Evolutionary conservation across 2,113 vertebrate genomes (phyloP), one percentile per base, ranked within the genome.

Genomic region (Puntigrus tetrazona): DNA sequence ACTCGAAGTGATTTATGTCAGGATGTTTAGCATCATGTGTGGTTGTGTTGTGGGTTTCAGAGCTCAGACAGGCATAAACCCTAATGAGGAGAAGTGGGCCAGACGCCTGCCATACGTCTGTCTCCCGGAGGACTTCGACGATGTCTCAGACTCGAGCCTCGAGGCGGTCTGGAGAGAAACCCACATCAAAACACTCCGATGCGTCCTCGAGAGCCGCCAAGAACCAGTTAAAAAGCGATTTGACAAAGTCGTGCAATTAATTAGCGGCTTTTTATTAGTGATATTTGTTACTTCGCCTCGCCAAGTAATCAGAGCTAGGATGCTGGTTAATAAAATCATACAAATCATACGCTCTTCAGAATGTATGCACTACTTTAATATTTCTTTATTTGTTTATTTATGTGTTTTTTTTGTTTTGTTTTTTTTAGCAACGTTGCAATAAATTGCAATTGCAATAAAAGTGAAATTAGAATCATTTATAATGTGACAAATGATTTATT

Each of bases 121-220:
- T 47, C 67, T 84, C 83, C 81, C 11, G 8, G 55, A 83, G 85
- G 31, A 69, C 63, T 34, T 4, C n/a, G n/a, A 25, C n/a, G 22
- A 31, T 18, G 41, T 63, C 73, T 52, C 59, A 2, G 38, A 82
- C 29, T 57, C 11, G 1, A 34, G 83, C 36, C 75, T 47, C 13
- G 16, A 73, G 74, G 55, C 65, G 77, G 52, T 47, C 63, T 73
- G 41, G 18, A 47, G 29, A 16, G 18, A 78, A 77, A 10, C 14
- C 50, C 73, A 36, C 5, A 14, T 85, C 84, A 34, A n/a, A 27
- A 36, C 31, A 20, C 41, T 18, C 1, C 34, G 6, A 70, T 11
- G 22, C n/a, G 22, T 52, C 41, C 22, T 25, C 57, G 36, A 27
- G 16, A 38, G 14, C 41, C 11, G 3, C 20, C 75, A 52, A 52